Percentiles rank a stretch among this genome's conserved stretches.
These are phyloP conservation scores for Antechinus flavipes DNA, from an alignment of 2,113 vertebrate species.

Conservation along the genomic window DNA sequence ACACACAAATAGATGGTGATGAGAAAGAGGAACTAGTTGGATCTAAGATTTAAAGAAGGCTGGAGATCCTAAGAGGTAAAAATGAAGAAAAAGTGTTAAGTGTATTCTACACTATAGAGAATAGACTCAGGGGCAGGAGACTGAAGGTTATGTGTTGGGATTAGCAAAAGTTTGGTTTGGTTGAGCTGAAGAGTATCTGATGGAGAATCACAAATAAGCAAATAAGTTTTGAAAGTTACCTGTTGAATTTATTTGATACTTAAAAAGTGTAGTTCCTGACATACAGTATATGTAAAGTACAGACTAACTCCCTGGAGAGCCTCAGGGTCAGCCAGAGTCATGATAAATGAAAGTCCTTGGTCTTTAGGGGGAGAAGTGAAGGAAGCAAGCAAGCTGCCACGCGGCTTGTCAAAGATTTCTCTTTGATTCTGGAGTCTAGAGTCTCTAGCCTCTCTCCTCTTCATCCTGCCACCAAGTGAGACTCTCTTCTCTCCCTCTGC, in stretches of 20 bases:
- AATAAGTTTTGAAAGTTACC: no score
- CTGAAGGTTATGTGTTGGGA: background rate
- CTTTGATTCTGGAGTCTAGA: no score
- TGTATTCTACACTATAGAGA: background rate
- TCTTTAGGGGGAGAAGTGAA: no score
- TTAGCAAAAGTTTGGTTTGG: background rate
- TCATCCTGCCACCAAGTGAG: no score
- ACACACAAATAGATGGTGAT: background rate
- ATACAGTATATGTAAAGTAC: background rate
- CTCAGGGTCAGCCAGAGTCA: no score
- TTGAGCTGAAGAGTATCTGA: background rate
- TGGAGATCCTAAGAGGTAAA: background rate
- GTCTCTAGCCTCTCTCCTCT: no score
- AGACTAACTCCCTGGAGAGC: no score
- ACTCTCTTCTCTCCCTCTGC: no score
- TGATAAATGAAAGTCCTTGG: no score
- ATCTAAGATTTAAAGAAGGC: background rate
- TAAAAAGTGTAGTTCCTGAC: background rate
- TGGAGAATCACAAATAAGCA: background rate
- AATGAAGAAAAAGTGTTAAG: background rate
- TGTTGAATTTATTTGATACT: background rate
- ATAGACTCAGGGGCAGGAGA: background rate
- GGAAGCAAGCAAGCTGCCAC: no score
- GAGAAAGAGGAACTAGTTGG: background rate
- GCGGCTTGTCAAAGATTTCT: no score